Conservation (phyloP, 2,113 vertebrate species). For the Lepus timidus region DNA sequence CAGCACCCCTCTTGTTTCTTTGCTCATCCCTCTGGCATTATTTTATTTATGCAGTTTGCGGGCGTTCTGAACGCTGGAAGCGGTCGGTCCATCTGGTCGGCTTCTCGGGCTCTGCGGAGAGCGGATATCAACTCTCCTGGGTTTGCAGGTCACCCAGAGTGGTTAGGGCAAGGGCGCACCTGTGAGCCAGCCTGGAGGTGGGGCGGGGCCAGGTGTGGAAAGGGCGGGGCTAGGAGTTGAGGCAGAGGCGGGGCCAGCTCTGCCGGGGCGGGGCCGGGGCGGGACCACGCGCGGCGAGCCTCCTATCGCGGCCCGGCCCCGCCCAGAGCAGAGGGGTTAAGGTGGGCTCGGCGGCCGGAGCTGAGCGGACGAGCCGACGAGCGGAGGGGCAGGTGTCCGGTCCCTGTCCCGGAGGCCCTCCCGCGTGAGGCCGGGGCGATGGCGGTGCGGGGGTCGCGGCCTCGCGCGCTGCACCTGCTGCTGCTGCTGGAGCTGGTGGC, state of each 20-base stretch:
- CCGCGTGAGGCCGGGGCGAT: neutral
- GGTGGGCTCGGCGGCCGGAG: accelerated
- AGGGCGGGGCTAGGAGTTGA: neutral
- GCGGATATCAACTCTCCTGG: neutral
- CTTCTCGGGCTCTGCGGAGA: neutral
- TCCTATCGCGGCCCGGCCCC: accelerated
- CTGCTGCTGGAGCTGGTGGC: neutral
- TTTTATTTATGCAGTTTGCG: neutral
- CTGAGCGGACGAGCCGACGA: neutral
- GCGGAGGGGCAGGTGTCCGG: too few species aligned
- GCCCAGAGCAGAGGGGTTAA: accelerated
- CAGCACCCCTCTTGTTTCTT: neutral
- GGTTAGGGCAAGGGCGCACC: too few species aligned
- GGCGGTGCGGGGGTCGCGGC: slow-evolving; percentile 16
- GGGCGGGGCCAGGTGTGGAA: neutral
- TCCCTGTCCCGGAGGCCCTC: neutral
- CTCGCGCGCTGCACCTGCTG: slow-evolving; percentile 10
- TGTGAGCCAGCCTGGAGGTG: neutral
- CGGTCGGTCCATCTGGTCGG: neutral
- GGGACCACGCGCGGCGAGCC: neutral
- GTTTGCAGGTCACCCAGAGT: neutral
- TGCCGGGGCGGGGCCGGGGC: neutral
- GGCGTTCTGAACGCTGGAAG: neutral
- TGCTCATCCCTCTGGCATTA: neutral
- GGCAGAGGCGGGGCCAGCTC: too few species aligned